Base-by-base conservation (phyloP, 2,888 invertebrate species). In the Drosophila multiciliata region DNA sequence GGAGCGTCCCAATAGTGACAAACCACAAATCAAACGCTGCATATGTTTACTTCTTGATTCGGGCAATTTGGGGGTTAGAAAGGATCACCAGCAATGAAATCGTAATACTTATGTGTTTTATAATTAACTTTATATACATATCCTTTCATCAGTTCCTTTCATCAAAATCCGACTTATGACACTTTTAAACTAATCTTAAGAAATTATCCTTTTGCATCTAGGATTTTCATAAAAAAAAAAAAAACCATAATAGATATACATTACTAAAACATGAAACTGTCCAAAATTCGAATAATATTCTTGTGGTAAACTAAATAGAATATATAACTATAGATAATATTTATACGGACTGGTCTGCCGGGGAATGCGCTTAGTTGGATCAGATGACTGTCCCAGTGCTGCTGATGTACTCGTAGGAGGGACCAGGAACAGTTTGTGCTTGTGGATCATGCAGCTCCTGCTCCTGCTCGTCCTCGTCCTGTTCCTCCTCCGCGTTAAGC, bases 321-420 rank as follows among this genome's bases (percentile, higher is more conserved):
- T n/a, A 35, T 12, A 35, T 35, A 35, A 12, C 12, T 35, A 35
- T 35, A 38, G 6, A 48, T 8, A 20, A 45, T 20, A 20, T 49
- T 3, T n/a, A n/a, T 11, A 50, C 7, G 26, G 50, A n/a, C 50
- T 32, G 3, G n/a, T 29, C 11, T 26, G 3, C 11, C n/a, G 50
- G 53, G 53, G 23, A 53, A 53, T 53, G 29, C 49, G 40, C 57
- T 82, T 61, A 81, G 45, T 84, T 60, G 48, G 85, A 78, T 33
- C 82, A 82, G 12, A 78, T 78, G 15, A 62, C 68, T 45, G 67
- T 59, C 29, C 69, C 65, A 54, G 45, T 45, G 45, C 66, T 87
- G 65, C 61, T 66, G 9, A 79, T 54, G 23, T 74, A 85, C 40
- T 78, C 69, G 15, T 63, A 79, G 33, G 40, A 48, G 63, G 12